phyloP scores from a whole-genome alignment of 1,140 invertebrate species.

The Apis mellifera region DNA sequence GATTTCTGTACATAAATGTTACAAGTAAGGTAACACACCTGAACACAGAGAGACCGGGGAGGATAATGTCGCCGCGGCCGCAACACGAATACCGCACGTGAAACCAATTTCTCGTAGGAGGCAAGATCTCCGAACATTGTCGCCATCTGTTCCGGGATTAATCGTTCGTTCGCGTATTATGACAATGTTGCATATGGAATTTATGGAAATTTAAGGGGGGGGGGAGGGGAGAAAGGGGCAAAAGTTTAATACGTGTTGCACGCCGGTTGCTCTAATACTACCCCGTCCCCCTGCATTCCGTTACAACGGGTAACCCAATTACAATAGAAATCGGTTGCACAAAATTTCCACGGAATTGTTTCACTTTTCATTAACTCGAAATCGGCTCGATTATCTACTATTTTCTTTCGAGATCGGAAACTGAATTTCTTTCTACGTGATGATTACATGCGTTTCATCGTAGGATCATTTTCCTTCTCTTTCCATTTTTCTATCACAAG shows the following conservation, averaged over 20 bases:
- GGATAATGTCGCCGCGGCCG: constrained; percentile 20
- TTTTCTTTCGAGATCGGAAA: neutral
- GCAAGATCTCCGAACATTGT: constrained; percentile 40
- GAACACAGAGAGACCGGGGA: neutral
- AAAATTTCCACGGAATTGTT: too few species aligned
- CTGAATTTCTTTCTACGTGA: too few species aligned
- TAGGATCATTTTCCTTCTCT: too few species aligned
- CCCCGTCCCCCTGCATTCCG: too few species aligned
- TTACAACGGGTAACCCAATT: neutral
- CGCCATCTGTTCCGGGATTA: constrained; percentile 47
- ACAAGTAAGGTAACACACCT: neutral
- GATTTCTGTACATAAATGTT: neutral
- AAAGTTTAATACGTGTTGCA: constrained; percentile 3
- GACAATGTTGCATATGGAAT: constrained; percentile 37
- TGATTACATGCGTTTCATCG: too few species aligned
- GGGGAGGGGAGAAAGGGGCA: neutral
- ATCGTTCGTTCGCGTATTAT: constrained; percentile 49
- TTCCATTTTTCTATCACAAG: too few species aligned
- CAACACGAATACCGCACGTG: constrained; percentile 38
- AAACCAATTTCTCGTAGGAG: constrained; percentile 49
- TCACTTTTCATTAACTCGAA: too few species aligned
- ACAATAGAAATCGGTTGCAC: neutral
- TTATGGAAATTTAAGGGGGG: constrained; percentile 27
- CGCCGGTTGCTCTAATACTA: constrained; percentile 4
- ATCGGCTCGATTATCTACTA: too few species aligned